Evolutionary conservation across 1,140 invertebrate species (phyloP), one percentile per base, ranked within the genome.

Genomic region (Leptinotarsa lineolata): DNA sequence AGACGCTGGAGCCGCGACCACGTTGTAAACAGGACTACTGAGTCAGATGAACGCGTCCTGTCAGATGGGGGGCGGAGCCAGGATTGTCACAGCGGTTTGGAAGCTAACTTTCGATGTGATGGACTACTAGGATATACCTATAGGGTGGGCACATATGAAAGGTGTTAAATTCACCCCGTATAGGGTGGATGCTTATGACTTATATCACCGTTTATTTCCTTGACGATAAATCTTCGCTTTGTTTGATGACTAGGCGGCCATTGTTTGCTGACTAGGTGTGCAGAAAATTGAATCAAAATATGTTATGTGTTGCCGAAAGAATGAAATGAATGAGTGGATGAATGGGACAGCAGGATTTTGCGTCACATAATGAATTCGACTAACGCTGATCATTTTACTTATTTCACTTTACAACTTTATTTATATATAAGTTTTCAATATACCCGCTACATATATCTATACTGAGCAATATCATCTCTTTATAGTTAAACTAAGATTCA

Each of bases 31-130:
- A 78, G 78, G 79, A 80, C 79, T 81, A 81, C 73, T 76, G 78
- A 77, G 77, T 75, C 76, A 75, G 72, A 79, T 76, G 76, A 78
- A 77, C 77, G 79, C 71, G 75, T 81, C 79, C 79, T 81, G 79
- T 75, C 78, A 74, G 74, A 69, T 58, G 72, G 75, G 64, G 74
- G 81, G 82, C 78, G 82, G 82, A 79, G 82, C 64, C 78, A 80
- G 80, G 80, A 81, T 81, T 82, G 82, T 82, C 81, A 82, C 81
- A 81, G 80, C 78, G 80, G 81, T 82, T 82, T 79, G 75, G 75
- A 82, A 80, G 75, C 77, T 80, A 81, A 82, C 76, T 77, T 79
- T 75, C 72, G 69, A 71, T 71, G 69, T 71, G 76, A 78, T 73
- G 70, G 74, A 75, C 72, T 70, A 74, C 67, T 67, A 73, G 63